Base-by-base conservation (phyloP, 2,113 vertebrate species). In the Podilymbus podiceps region DNA sequence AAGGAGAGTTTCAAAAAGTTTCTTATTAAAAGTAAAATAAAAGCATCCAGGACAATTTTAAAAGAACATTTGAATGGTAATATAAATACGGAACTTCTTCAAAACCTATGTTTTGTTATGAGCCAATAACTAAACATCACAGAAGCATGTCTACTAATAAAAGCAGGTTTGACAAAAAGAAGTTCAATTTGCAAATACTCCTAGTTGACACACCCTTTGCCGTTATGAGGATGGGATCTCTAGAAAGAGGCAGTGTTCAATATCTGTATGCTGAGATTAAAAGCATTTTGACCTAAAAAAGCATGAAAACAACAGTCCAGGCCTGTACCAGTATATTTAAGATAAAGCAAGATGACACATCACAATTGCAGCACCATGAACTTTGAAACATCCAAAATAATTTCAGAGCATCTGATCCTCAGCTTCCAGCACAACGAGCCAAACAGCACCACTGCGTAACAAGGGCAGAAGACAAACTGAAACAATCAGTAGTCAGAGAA, bases 361-460 rank as follows among this genome's bases (percentile, higher is more conserved):
- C 73, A 60, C 44, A 92, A 76, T 5, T 62, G 80, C 69, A 95
- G 87, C 94, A 93, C 90, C 92, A 87, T 10, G 42, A 92, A 58
- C 53, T 81, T 58, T 75, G 87, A 67, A 94, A 81, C 40, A 68
- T 82, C 89, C 23, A 1, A 77, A 92, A 85, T 17, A 12, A 78
- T 59, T 81, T 74, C 90, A 52, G 49, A 67, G 49, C 62, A 63
- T 92, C 33, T 75, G 77, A 82, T 95, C 87, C 77, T 91, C 87
- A 76, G 87, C 49, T 88, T 95, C 91, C 85, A 76, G 89, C 74
- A 75, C 81, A 53, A 88, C 62, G 60, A 93, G 64, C 76, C 91
- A 56, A 81, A 95, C 75, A 27, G 27, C 87, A 95, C 40, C 46
- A 15, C 94, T 92, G 91, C 27, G n/a, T 85, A 72, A 92, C 21